phyloP scores from a whole-genome alignment of 2,113 vertebrate genomes.

The Prietella phreatophila region DNA sequence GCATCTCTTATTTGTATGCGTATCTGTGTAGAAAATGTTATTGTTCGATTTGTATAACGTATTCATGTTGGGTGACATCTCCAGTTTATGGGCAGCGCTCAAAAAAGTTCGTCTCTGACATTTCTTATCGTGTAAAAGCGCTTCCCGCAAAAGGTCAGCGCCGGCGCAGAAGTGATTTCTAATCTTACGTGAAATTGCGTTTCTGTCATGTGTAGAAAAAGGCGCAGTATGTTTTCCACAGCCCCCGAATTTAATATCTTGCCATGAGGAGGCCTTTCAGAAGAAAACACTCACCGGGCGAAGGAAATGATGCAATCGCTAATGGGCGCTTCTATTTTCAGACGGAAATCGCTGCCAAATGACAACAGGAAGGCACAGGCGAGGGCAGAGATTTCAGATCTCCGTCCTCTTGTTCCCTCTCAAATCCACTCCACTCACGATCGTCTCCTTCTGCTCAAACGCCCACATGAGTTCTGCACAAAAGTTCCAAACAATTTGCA shows the following conservation, averaged over 20 bases:
- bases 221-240: constrained; percentile 20
- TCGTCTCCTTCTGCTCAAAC: constrained; percentile 35
- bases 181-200: constrained; percentile 39
- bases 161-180: constrained; percentile 4
- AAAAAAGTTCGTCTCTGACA: not conserved
- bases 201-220: constrained; percentile 31
- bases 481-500: constrained; percentile 47
- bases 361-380: constrained; percentile 39
- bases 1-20: not conserved
- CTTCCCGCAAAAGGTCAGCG: constrained; percentile 7
- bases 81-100: not conserved
- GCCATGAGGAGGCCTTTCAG: constrained; percentile 32
- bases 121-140: constrained; percentile 5
- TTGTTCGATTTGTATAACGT: not conserved
- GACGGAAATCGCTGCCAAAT: constrained; percentile 43
- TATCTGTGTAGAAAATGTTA: not conserved
- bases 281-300: not conserved
- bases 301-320: constrained; percentile 45
- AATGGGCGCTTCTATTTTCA: constrained; percentile 52
- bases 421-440: constrained; percentile 36
- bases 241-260: constrained; percentile 18
- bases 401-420: constrained; percentile 14
- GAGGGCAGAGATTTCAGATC: constrained; percentile 34
- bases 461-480: constrained; percentile 7
- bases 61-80: not conserved